A percentile compares a stretch with the other conserved stretches of the same genome.
phyloP scores from a whole-genome alignment of 2,888 invertebrate genomes.

The Aproaerema taeniolella region DNA sequence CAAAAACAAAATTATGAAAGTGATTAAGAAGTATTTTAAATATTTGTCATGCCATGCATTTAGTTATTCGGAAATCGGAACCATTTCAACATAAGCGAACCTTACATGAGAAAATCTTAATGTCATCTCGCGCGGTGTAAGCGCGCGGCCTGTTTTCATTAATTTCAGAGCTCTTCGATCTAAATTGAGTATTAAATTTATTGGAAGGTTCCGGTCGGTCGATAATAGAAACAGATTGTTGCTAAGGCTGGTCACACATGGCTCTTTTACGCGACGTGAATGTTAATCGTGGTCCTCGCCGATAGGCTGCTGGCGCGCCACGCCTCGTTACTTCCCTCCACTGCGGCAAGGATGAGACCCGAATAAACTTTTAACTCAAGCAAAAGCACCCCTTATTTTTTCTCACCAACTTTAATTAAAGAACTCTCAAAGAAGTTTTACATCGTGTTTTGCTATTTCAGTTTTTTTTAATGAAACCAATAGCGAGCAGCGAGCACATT shows the following conservation, averaged over 20 bases:
- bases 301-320: slow-evolving; percentile 6
- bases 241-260: slow-evolving; percentile 38
- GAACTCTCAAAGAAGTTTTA: slow-evolving; percentile 21
- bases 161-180: slow-evolving; percentile 8
- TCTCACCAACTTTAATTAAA: slow-evolving; percentile 21
- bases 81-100: too few relatives aligned
- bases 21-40: too few relatives aligned
- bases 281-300: slow-evolving; percentile 24
- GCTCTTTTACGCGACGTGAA: slow-evolving; percentile 39
- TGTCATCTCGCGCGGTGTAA: neutral
- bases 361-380: slow-evolving; percentile 22
- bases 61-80: too few relatives aligned
- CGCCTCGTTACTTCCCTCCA: slow-evolving; percentile 18
- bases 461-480: slow-evolving; percentile 11
- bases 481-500: slow-evolving; percentile 11
- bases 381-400: slow-evolving; percentile 20
- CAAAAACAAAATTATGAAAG: too few relatives aligned
- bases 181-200: slow-evolving; percentile 7
- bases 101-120: too few relatives aligned
- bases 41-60: too few relatives aligned
- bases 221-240: slow-evolving; percentile 29
- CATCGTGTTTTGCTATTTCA: slow-evolving; percentile 14
- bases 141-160: slow-evolving; percentile 5
- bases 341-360: slow-evolving; percentile 18
- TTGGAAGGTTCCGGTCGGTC: slow-evolving; percentile 13